Conservation (phyloP, 1,140 invertebrate species). For the Macrotrachela quadricornifera region DNA sequence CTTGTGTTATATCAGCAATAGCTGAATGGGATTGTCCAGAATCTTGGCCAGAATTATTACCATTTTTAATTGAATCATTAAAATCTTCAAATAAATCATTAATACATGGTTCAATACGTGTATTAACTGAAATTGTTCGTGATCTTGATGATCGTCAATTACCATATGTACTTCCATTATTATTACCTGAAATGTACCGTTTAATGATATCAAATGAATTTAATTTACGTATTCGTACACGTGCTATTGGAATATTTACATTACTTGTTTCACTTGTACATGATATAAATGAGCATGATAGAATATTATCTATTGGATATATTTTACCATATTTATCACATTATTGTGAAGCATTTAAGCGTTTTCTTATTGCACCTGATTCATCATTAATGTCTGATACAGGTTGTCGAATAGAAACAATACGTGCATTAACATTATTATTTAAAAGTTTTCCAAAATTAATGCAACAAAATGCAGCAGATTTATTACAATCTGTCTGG, state of each 20-base stretch:
- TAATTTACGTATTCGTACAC: slow-evolving; percentile 37
- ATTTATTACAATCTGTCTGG: slow-evolving; percentile 49
- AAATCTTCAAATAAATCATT: slow-evolving; percentile 33
- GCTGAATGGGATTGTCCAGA: slow-evolving; percentile 59
- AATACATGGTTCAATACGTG: slow-evolving; percentile 54
- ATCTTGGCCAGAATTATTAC: slow-evolving; percentile 49
- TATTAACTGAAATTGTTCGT: slow-evolving; percentile 45
- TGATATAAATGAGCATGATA: slow-evolving; percentile 37
- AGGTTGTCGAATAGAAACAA: not conserved
- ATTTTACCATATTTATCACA: too few species aligned
- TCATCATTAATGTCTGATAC: too few species aligned
- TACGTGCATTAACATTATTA: slow-evolving; percentile 39
- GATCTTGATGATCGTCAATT: slow-evolving; percentile 49
- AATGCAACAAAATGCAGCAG: slow-evolving; percentile 31
- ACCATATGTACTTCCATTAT: slow-evolving; percentile 46
- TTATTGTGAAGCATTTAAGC: too few species aligned
- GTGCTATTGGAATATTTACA: slow-evolving; percentile 46
- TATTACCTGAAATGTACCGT: slow-evolving; percentile 51
- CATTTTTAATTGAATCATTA: slow-evolving; percentile 43
- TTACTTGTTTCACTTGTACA: slow-evolving; percentile 38
- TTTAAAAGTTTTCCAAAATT: slow-evolving; percentile 44
- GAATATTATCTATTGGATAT: slow-evolving; percentile 13
- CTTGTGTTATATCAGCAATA: slow-evolving; percentile 50
- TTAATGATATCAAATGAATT: slow-evolving; percentile 45
- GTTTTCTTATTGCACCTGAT: too few species aligned